A percentile compares a stretch with the other conserved stretches of the same genome.
Conservation (phyloP, 2,888 invertebrate genomes). For the Oegoconia quadripuncta region DNA sequence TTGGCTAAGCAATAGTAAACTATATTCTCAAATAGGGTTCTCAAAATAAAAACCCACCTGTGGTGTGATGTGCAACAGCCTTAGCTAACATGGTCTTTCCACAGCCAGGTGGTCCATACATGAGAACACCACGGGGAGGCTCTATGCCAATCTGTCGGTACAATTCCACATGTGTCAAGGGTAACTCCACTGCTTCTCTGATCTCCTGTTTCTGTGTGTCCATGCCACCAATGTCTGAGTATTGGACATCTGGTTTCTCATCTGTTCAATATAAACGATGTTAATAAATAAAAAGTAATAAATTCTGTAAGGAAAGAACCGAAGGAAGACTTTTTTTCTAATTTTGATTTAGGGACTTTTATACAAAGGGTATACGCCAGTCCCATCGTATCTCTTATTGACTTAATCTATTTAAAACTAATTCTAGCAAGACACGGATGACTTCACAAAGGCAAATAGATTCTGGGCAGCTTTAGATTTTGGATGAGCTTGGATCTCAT, state of each 20-base stretch:
- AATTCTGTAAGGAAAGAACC: too few species aligned
- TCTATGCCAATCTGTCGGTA: conserved; percentile 99
- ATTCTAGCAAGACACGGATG: too few species aligned
- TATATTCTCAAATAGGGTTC: not conserved
- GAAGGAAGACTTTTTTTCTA: too few species aligned
- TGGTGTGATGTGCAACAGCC: conserved; percentile 98
- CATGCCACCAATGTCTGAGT: conserved; percentile 99
- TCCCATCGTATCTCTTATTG: too few species aligned
- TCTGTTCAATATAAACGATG: conserved; percentile 67
- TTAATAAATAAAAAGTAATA: not conserved
- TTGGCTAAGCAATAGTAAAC: not conserved
- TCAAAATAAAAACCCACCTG: conserved; percentile 76
- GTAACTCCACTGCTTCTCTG: conserved; percentile 98
- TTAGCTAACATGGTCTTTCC: conserved; percentile 99
- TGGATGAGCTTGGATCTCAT: too few species aligned
- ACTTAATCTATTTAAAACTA: too few species aligned
- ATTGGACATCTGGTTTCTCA: conserved; percentile 98
- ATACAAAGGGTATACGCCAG: too few species aligned
- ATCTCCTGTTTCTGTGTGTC: conserved; percentile 99
- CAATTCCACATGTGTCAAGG: conserved; percentile 98
- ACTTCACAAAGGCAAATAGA: too few species aligned
- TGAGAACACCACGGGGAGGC: conserved; percentile 97
- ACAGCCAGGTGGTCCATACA: conserved; percentile 99
- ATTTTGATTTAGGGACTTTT: too few species aligned
- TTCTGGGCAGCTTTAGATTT: too few species aligned